Evolutionary conservation across 2,888 invertebrate genomes (phyloP), one percentile per base, ranked within the genome.

Genomic region (Thera obeliscata): DNA sequence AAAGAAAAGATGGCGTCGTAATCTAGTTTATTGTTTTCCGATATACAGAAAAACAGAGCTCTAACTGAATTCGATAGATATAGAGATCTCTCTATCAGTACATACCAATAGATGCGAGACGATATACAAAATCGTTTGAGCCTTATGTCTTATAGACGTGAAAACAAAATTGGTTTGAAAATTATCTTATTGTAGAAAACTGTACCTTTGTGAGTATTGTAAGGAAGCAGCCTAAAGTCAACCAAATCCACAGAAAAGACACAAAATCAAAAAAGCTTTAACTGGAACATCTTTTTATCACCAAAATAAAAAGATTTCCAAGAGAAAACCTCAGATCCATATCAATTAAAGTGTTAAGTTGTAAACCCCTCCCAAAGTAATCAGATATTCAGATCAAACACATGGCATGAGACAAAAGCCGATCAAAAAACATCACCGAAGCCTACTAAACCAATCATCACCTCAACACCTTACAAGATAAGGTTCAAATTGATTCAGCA

Each of bases 361-460:
- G 48, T 67, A 67, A 67, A 67, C 52, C 58, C 59, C 54, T 59
- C 56, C 64, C 52, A 50, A 46, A 48, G 38, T 67, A 64, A 67
- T 67, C 68, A 64, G 64, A 58, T 61, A 61, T 61, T 68, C 61
- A 66, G 66, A 70, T 66, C 67, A 70, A 63, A 70, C 63, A 69
- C 56, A 69, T 63, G 56, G 54, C 61, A 65, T 66, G 57, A 80
- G 82, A 86, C 85, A 85, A 86, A 52, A 87, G 84, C 86, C 82
- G 82, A 64, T 84, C 89, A 86, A 88, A 87, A 86, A 85, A 71
- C 73, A 73, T 72, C 67, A 81, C 79, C 66, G 79, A 75, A 12
- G 72, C n/a, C 58, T 41, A 59, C 64, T 62, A 49, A 65, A 54
- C 48, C 3, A n/a, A 6, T 6, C 48, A 43, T 48, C n/a, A 36